Conservation (phyloP, 2,888 invertebrate species). For the Gerosis bhagava region DNA sequence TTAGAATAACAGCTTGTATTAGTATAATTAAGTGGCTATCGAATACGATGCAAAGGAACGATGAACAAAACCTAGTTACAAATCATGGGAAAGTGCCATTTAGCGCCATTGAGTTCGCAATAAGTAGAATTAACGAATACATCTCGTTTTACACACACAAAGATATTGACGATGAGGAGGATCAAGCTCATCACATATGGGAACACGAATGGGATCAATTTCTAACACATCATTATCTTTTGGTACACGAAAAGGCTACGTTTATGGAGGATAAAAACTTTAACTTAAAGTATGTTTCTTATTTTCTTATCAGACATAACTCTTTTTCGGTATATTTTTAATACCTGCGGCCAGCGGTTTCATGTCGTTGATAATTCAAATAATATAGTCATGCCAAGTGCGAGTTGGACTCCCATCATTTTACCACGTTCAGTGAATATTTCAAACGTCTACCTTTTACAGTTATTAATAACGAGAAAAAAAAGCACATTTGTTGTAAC, state of each 20-base stretch:
- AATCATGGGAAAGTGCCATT: conserved; percentile 87
- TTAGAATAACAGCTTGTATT: conserved; percentile 93
- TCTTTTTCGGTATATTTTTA: no score
- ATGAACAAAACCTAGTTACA: conserved; percentile 80
- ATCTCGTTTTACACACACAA: conserved; percentile 88
- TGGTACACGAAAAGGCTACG: conserved; percentile 85
- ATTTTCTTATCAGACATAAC: no score
- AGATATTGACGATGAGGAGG: conserved; percentile 89
- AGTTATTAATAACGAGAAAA: no score
- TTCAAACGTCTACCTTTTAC: no score
- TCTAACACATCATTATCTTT: conserved; percentile 84
- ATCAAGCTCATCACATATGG: conserved; percentile 84
- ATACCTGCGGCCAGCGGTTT: no score
- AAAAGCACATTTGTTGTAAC: no score
- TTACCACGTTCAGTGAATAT: no score
- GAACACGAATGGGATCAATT: conserved; percentile 96
- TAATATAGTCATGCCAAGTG: no score
- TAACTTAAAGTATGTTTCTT: conserved; percentile 61
- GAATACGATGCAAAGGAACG: conserved; percentile 77
- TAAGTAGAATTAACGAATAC: conserved; percentile 89
- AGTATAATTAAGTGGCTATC: conserved; percentile 91
- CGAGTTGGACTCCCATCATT: no score
- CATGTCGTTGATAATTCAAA: no score
- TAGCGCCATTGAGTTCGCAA: conserved; percentile 90
- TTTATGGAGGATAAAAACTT: conserved; percentile 67